Percentiles rank a stretch among this genome's conserved stretches.
Evolutionary conservation across 2,888 invertebrate genomes (phyloP).

Genomic region (Synanthedon vespiformis): DNA sequence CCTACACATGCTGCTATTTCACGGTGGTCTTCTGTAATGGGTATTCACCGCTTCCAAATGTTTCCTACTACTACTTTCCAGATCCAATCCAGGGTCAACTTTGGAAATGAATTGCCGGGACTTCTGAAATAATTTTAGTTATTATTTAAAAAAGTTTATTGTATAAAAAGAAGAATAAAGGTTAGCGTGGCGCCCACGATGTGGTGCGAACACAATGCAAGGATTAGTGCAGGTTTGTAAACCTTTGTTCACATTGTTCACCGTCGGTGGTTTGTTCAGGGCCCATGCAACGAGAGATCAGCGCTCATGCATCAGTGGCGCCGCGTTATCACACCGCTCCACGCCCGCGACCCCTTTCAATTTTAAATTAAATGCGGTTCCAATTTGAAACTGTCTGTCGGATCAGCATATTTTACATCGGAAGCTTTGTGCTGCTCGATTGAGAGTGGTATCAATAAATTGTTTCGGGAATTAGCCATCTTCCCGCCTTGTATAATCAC

Average conservation of each 20-base stretch:
- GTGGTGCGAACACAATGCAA: slow-evolving; percentile 28
- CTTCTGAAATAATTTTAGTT: no score
- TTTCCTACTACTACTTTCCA: no score
- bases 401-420: slow-evolving; percentile 59
- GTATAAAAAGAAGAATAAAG: neutral
- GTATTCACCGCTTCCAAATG: no score
- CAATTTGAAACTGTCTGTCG: slow-evolving; percentile 48
- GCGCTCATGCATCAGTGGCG: slow-evolving; percentile 35
- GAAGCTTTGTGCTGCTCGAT: slow-evolving; percentile 41
- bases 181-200: slow-evolving; percentile 1
- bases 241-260: slow-evolving; percentile 40
- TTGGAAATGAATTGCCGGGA: no score
- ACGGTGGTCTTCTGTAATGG: no score
- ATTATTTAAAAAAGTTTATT: neutral
- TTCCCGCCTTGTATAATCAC: neutral
- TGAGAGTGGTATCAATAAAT: slow-evolving; percentile 45
- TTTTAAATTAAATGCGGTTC: slow-evolving; percentile 40
- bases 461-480: slow-evolving; percentile 16
- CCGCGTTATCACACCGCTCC: slow-evolving; percentile 44
- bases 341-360: slow-evolving; percentile 48
- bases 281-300: slow-evolving; percentile 36
- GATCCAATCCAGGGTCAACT: no score
- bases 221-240: slow-evolving; percentile 51
- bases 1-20: no score
- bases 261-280: slow-evolving; percentile 26